Conservation (phyloP, 2,888 invertebrate species). For the Temnothorax rugatulus region DNA sequence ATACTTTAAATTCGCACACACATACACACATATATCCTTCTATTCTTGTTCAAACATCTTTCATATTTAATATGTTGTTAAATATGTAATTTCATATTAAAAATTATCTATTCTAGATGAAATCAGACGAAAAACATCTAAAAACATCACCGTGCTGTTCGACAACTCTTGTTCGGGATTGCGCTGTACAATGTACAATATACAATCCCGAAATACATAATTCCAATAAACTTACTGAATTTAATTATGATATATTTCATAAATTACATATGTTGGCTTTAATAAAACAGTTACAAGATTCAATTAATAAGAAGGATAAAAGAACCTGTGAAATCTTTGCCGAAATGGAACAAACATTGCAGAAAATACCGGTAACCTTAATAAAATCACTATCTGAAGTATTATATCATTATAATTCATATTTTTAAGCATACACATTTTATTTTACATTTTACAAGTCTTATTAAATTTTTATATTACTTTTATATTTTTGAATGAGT, state of each 20-base stretch:
- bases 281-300: conserved; percentile 77
- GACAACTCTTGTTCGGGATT: conserved; percentile 71
- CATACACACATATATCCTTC: neutral
- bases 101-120: conserved; percentile 65
- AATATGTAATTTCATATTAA: conserved; percentile 71
- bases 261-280: conserved; percentile 76
- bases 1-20: neutral
- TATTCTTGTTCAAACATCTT: neutral
- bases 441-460: neutral
- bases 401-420: conserved; percentile 19
- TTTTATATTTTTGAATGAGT: conserved; percentile 1
- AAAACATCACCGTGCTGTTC: conserved; percentile 66
- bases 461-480: neutral
- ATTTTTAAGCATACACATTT: neutral
- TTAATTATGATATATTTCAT: conserved; percentile 79
- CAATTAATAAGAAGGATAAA: conserved; percentile 74
- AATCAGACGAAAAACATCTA: conserved; percentile 58
- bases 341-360: conserved; percentile 77
- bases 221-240: conserved; percentile 69
- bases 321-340: conserved; percentile 74
- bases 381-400: conserved; percentile 70
- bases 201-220: conserved; percentile 69
- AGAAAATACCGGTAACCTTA: conserved; percentile 70
- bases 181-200: conserved; percentile 69
- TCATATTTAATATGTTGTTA: conserved; percentile 26